A percentile compares a stretch with the other conserved stretches of the same genome.
These are phyloP conservation scores for Mesoligia furuncula DNA, from an alignment of 2,888 invertebrate genomes.

Conservation along the genomic window DNA sequence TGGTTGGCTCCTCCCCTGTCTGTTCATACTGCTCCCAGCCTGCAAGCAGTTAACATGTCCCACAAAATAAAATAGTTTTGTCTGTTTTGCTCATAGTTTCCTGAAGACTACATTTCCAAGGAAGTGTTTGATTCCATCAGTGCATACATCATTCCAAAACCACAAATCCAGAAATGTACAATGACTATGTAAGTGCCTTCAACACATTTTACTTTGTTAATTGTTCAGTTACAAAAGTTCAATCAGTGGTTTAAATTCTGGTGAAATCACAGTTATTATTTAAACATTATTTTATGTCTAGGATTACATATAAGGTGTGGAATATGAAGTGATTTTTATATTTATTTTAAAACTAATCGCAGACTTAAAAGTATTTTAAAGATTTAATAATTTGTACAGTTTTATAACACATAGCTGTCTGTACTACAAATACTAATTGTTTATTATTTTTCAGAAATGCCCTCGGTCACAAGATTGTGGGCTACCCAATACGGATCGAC, in stretches of 20 bases:
- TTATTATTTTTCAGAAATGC: slow-evolving; percentile 84
- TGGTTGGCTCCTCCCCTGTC: slow-evolving; percentile 24
- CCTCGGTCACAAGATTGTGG: slow-evolving; percentile 96
- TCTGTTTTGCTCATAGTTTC: slow-evolving; percentile 91
- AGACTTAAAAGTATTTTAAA: not conserved
- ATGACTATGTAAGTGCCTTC: slow-evolving; percentile 95
- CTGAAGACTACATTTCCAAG: slow-evolving; percentile 97
- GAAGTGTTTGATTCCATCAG: slow-evolving; percentile 98
- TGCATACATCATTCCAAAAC: slow-evolving; percentile 98
- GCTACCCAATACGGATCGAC: slow-evolving; percentile 97
- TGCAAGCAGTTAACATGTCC: slow-evolving; percentile 32
- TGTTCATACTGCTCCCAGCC: slow-evolving; percentile 30
- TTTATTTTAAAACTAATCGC: slow-evolving; percentile 3
- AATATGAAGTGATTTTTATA: not conserved
- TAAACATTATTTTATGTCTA: not conserved
- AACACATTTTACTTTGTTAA: not conserved
- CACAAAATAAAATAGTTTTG: slow-evolving; percentile 17
- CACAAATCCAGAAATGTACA: slow-evolving; percentile 96
- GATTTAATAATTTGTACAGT: not conserved
- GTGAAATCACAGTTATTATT: not conserved
- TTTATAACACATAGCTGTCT: not conserved
- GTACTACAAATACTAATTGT: slow-evolving; percentile 5
- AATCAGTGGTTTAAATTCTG: slow-evolving; percentile 10
- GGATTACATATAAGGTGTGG: not conserved
- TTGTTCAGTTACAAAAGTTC: not conserved